Percentiles rank a stretch among this genome's conserved stretches.
These are phyloP conservation scores for Takifugu ocellatus DNA, from an alignment of 2,797 vertebrate genomes.

Conservation along the genomic window DNA sequence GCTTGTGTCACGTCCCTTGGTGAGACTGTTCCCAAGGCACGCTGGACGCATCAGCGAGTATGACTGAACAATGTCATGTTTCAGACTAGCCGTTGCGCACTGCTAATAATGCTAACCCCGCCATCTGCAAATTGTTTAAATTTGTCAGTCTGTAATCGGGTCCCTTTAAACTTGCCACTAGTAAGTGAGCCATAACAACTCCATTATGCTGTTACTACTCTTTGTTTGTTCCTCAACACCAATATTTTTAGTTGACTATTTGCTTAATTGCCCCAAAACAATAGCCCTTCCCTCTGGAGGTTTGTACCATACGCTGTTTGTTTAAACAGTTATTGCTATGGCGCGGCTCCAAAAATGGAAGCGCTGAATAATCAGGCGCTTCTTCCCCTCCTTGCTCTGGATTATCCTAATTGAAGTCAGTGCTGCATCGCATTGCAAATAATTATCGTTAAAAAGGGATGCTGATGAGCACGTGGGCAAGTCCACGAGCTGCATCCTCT, in stretches of 20 bases:
- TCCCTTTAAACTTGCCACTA: slow-evolving; percentile 37
- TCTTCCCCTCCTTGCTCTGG: slow-evolving; percentile 15
- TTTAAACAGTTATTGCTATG: slow-evolving; percentile 39
- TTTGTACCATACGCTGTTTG: slow-evolving; percentile 27
- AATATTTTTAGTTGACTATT: slow-evolving; percentile 55
- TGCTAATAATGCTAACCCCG: slow-evolving; percentile 23
- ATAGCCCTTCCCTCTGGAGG: slow-evolving; percentile 46
- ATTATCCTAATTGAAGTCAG: slow-evolving; percentile 33
- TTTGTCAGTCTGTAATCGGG: slow-evolving; percentile 22
- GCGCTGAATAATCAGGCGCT: slow-evolving; percentile 46
- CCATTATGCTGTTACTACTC: slow-evolving; percentile 47
- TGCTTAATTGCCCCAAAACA: slow-evolving; percentile 57
- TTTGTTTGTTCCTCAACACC: slow-evolving; percentile 51
- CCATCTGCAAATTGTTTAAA: slow-evolving; percentile 26
- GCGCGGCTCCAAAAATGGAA: slow-evolving; percentile 43
- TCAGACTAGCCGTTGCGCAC: too few species aligned
- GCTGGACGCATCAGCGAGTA: too few species aligned
- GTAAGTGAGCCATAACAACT: slow-evolving; percentile 44
- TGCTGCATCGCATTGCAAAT: slow-evolving; percentile 64
- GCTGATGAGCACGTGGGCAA: slow-evolving; percentile 53
- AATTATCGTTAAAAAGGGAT: slow-evolving; percentile 54
- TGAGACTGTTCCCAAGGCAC: too few species aligned
- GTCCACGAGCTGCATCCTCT: slow-evolving; percentile 42
- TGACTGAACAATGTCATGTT: too few species aligned
- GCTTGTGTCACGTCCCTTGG: too few species aligned